Percentiles rank a stretch among this genome's conserved stretches.
Conservation (phyloP, 2,113 vertebrate genomes). For the Capreolus pygargus region DNA sequence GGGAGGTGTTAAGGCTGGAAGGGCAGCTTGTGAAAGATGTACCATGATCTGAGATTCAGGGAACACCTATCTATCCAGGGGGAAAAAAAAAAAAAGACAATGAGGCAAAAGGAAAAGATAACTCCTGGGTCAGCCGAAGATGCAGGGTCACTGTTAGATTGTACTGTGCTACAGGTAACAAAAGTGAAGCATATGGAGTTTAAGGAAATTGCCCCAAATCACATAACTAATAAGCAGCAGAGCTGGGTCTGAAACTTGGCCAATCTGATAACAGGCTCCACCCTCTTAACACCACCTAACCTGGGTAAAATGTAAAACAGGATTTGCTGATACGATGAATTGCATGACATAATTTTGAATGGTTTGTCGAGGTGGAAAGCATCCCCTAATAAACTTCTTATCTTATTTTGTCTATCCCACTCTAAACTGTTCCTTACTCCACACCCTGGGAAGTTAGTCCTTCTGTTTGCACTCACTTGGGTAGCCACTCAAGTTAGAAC, state of each 20-base stretch:
- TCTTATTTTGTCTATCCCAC: not conserved
- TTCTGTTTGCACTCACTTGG: not conserved
- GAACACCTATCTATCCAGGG: not conserved
- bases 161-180: not conserved
- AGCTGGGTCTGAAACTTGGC: not conserved
- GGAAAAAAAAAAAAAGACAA: not conserved
- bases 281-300: not conserved
- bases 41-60: not conserved
- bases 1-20: not conserved
- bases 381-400: not conserved
- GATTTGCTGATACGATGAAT: not conserved
- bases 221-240: not conserved
- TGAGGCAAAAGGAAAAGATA: not conserved
- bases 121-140: not conserved
- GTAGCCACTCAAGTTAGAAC: not conserved
- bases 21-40: not conserved
- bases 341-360: not conserved
- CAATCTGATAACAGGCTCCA: not conserved
- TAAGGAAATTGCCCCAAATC: constrained; percentile 30
- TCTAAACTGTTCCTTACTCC: not conserved
- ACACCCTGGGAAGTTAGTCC: not conserved
- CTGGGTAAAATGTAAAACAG: not conserved
- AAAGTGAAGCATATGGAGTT: constrained; percentile 18
- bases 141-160: not conserved
- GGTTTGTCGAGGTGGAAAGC: not conserved